Evolutionary conservation across 2,888 invertebrate species (phyloP), one percentile per base, ranked within the genome.

Genomic region (Bembecia ichneumoniformis): DNA sequence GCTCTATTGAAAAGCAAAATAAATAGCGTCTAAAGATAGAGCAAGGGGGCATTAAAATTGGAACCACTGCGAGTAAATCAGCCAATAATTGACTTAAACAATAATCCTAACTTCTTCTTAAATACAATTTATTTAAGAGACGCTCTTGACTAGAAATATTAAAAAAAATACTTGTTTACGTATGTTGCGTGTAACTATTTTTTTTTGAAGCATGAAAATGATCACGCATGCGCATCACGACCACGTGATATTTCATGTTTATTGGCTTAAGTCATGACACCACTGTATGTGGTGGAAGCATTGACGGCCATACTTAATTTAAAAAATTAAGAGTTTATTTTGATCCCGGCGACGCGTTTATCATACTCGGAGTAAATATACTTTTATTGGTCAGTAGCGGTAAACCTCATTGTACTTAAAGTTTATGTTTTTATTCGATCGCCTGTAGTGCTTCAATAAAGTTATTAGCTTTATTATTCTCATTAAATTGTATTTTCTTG

Each of bases 221-320:
- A 74, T 77, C 79, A 75, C 72, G 76, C 71, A 77, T 71, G 71
- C 74, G 54, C 64, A 62, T 71, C 76, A 77, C 76, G 77, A 73
- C 68, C 71, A 74, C 70, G 68, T 74, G 74, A 79, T 82, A 77
- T 81, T 77, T 83, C 78, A 78, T 71, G 71, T 84, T 86, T 83
- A 86, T 84, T 79, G 77, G 76, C 71, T 75, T 66, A 71, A 74
- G 82, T 81, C 82, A 83, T 84, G 84, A 80, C 78, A 82, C 77
- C 82, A 70, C 79, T 64, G 67, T 80, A 82, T 79, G 79, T 71
- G 81, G 81, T 77, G 73, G 69, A 66, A 71, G 65, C 75, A 74
- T 67, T 74, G 77, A 80, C 71, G 71, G 72, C 62, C 63, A 70
- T 65, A 70, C 68, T 77, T 75, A 70, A 76, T 74, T 74, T 50